A percentile compares a stretch with the other conserved stretches of the same genome.
Evolutionary conservation across 2,888 invertebrate species (phyloP).

Genomic region (Oasisia sp.): DNA sequence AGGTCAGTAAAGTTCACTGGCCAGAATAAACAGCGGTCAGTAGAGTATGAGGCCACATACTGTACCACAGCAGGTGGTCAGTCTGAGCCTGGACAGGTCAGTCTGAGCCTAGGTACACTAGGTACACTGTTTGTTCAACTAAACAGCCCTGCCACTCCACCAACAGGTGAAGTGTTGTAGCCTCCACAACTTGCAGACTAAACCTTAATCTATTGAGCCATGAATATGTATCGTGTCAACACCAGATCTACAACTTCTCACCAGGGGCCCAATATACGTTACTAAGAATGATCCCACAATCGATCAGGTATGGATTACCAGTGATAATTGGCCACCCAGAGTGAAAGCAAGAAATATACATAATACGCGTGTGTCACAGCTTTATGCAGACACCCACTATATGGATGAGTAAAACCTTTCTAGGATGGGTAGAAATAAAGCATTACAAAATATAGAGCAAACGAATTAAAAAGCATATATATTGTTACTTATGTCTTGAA

Average conservation of each 20-base stretch:
- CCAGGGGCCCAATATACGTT: not conserved
- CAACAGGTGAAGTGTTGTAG: not conserved
- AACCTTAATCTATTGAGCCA: not conserved
- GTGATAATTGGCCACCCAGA: not conserved
- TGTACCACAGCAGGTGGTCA: not conserved
- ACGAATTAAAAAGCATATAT: too few species aligned
- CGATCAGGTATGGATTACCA: not conserved
- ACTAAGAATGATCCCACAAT: not conserved
- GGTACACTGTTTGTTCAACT: not conserved
- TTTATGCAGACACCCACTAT: too few species aligned
- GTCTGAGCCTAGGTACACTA: not conserved
- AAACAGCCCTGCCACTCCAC: not conserved
- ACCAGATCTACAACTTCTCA: not conserved
- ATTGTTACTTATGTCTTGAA: too few species aligned
- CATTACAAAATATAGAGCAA: too few species aligned
- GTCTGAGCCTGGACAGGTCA: not conserved
- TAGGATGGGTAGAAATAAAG: too few species aligned
- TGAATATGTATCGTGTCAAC: not conserved
- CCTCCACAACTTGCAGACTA: not conserved
- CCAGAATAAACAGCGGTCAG: not conserved
- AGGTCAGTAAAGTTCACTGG: constrained; percentile 5
- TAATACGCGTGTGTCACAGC: too few species aligned
- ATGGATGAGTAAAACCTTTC: too few species aligned
- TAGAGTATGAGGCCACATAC: not conserved
- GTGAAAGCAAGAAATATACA: not conserved